Evolutionary conservation across 2,888 invertebrate genomes (phyloP).

Genomic region (Aelia acuminata): DNA sequence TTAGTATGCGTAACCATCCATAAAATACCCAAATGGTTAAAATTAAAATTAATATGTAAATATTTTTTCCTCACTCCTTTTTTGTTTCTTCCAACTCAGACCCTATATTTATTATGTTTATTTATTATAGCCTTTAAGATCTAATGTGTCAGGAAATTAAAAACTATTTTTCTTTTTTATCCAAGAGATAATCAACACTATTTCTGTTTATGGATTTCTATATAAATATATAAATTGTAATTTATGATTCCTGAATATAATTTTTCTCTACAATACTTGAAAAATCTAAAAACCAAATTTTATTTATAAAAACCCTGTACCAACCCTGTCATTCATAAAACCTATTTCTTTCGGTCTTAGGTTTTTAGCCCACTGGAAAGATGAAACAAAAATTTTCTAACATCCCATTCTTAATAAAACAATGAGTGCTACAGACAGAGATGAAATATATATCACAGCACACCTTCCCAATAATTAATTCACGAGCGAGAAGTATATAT

Average conservation of each 20-base stretch:
- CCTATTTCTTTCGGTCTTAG: neutral
- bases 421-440: neutral
- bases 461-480: slow-evolving; percentile 32
- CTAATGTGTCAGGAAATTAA: neutral
- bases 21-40: neutral
- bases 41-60: neutral
- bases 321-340: slow-evolving; percentile 48
- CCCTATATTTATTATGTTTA: neutral
- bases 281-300: slow-evolving; percentile 2
- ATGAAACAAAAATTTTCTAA: neutral
- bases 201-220: slow-evolving; percentile 3
- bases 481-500: slow-evolving; percentile 12
- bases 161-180: neutral
- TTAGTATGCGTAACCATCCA: neutral
- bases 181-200: neutral
- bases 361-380: neutral
- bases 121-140: neutral
- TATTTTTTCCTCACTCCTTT: neutral
- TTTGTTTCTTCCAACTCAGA: neutral
- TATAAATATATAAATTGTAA: slow-evolving; percentile 20
- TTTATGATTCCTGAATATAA: neutral
- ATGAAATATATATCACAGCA: slow-evolving; percentile 44
- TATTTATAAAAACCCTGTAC: slow-evolving; percentile 46
- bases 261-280: neutral
- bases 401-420: neutral